phyloP scores from a whole-genome alignment of 2,888 invertebrate genomes.

The Amiota communis region DNA sequence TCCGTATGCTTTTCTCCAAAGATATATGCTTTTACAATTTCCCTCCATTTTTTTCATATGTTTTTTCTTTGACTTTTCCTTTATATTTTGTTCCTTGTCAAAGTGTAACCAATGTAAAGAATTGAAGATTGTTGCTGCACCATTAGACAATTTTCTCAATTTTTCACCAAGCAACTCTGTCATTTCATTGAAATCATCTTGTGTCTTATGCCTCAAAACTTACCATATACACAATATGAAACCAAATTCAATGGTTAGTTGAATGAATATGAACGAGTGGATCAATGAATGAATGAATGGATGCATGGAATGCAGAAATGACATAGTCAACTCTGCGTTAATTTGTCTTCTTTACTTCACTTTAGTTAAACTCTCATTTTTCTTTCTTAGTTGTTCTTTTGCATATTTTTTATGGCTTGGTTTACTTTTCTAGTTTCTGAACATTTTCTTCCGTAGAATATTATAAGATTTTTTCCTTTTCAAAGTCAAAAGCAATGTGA shows the following conservation, averaged over 20 bases:
- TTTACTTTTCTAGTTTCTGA: conserved; percentile 7
- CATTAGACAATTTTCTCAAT: conserved; percentile 23
- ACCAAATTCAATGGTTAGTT: too few relatives aligned
- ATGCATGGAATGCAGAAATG: not conserved
- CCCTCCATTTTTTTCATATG: too few relatives aligned
- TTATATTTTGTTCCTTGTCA: not conserved
- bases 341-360: conserved; percentile 22
- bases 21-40: too few relatives aligned
- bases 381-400: not conserved
- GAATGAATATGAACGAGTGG: not conserved
- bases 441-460: not conserved
- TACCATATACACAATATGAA: too few relatives aligned
- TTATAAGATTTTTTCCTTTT: conserved; percentile 20
- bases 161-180: conserved; percentile 3
- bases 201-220: not conserved
- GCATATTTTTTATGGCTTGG: not conserved
- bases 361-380: not conserved
- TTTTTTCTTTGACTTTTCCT: not conserved
- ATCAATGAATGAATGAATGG: not conserved
- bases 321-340: conserved; percentile 3
- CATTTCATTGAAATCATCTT: conserved; percentile 1
- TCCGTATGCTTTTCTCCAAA: not conserved
- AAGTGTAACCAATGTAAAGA: not conserved
- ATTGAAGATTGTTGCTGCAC: not conserved
- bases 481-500: conserved; percentile 24